Percentiles rank a stretch among this genome's conserved stretches.
These are phyloP conservation scores for Xylocampa areola DNA, from an alignment of 2,888 invertebrate species.

Conservation along the genomic window DNA sequence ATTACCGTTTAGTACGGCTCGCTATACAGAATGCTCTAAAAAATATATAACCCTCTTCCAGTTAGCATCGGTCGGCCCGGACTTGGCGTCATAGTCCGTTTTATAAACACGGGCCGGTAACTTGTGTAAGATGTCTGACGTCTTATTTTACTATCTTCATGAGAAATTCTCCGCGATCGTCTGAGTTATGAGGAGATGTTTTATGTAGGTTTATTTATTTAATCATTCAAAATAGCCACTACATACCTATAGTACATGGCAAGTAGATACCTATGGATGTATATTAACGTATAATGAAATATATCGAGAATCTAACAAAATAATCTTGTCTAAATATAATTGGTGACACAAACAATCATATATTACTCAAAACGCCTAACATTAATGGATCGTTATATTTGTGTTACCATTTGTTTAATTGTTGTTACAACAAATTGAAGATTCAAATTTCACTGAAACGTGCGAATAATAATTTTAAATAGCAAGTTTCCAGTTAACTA, in stretches of 20 bases:
- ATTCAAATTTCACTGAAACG: constrained; percentile 31
- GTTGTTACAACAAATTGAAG: constrained; percentile 12
- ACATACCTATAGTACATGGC: no score
- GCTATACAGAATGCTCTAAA: constrained; percentile 30
- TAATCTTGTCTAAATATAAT: no score
- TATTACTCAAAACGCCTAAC: neutral
- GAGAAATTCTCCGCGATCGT: neutral
- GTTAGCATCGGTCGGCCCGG: constrained; percentile 3
- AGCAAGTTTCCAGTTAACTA: constrained; percentile 19
- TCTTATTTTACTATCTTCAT: constrained; percentile 16
- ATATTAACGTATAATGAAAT: no score
- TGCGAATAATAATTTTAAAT: constrained; percentile 29
- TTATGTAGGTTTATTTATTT: no score
- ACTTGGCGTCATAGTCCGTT: constrained; percentile 14
- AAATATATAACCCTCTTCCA: constrained; percentile 27
- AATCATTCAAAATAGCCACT: no score
- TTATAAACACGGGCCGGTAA: constrained; percentile 21
- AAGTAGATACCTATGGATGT: no score
- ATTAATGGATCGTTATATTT: neutral
- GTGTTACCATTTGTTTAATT: constrained; percentile 22
- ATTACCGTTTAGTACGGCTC: constrained; percentile 59
- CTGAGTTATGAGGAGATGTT: constrained; percentile 1
- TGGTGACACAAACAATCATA: neutral
- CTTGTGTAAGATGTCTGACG: constrained; percentile 14
- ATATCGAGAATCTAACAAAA: no score